Base-by-base conservation (phyloP, 2,888 invertebrate genomes). In the Meganola albula region DNA sequence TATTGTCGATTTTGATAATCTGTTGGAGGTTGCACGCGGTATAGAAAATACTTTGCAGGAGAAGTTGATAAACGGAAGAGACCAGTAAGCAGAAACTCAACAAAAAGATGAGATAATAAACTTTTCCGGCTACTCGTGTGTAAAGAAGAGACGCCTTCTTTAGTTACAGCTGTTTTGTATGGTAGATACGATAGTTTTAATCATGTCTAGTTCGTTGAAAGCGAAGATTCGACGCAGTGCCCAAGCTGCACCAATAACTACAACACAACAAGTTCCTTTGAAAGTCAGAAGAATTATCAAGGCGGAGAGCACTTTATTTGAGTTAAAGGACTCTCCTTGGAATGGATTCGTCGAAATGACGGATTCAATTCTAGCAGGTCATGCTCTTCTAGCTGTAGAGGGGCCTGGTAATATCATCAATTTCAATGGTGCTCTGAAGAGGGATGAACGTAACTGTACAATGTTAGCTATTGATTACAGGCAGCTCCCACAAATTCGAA, bases 21-120 rank as follows among this genome's bases (percentile, higher is more conserved):
- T 48, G 37, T 29, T 42, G 24, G 51, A 44, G 23, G 48, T 44
- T n/a, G 38, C 51, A 10, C 37, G 27, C 34, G 31, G n/a, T 11
- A 12, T 44, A 26, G 44, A 41, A n/a, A 32, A 31, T 10, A 33
- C 25, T 27, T 28, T 26, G 29, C 27, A 31, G 18, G 31, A 35
- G 11, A 12, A 24, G 9, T n/a, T 22, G 22, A 22, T 9, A 8
- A 3, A 16, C 1, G 28, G 27, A 31, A 26, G 7, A 9, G 6
- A 5, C 0, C 10, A 13, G 6, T 0, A 1, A 13, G 9, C 9
- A 12, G 14, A 1, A 11, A 8, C 11, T n/a, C 3, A 40, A 1
- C 9, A 44, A 45, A 27, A 24, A 29, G 24, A 12, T 35, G 1
- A 40, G 44, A 7, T 46, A 16, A 16, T 5, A 16, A 5, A 16